Evolutionary conservation across 1,140 invertebrate genomes (phyloP), one percentile per base, ranked within the genome.

Genomic region (Carcinoscorpius rotundicauda): DNA sequence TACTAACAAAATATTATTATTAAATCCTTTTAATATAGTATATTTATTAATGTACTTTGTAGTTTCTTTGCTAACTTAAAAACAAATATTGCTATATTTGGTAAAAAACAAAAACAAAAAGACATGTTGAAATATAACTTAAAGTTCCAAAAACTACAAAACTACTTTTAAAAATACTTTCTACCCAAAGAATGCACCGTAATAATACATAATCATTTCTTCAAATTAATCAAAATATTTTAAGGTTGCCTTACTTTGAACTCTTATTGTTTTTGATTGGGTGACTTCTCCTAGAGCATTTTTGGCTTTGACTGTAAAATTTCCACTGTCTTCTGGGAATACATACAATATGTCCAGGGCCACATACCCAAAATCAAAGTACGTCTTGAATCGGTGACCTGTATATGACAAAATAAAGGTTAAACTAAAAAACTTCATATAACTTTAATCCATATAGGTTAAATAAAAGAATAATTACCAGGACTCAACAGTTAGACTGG

Each of bases 331-430:
- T 81, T 97, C 93, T 59, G 91, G 87, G 75, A 96, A 91, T 64
- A 93, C 76, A 73, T 91, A 89, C 65, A 93, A 85, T 68, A 96
- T 93, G 74, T 95, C 91, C 63, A 96, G 79, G 51, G 91, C 91
- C 50, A 95, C 91, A 73, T 95, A 96, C 10, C 93, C 93, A 76
- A 97, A 97, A 74, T 97, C 94, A 75, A 96, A 91, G 73, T 95
- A 94, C 65, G 91, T 92, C 71, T 91, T 83, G 80, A 95, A 95
- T 69, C 93, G 83, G 75, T 92, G 89, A 66, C 90, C 73, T 83
- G 29, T 29, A 29, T 29, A 29, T 29, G 29, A 29, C 29, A 29
- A 93, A 56, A 66, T 60, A 60, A 57, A 49, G 3, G 50, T 65
- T 49, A 9, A 6, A 8, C 10, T 62, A 29, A 5, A 10, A 58